Conservation (phyloP, 2,888 invertebrate species). For the Pimpla rufipes region DNA sequence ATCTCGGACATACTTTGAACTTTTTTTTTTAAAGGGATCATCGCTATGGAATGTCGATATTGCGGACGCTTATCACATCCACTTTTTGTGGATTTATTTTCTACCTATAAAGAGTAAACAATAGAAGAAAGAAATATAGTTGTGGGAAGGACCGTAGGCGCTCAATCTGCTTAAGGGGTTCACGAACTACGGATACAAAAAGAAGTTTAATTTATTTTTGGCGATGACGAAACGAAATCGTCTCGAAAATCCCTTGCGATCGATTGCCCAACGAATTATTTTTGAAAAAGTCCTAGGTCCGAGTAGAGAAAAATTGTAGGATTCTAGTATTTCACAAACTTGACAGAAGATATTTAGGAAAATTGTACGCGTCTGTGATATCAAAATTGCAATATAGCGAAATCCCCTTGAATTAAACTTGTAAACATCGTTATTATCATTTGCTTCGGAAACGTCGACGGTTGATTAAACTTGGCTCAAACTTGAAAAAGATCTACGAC, state of each 20-base stretch:
- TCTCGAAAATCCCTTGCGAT: not conserved
- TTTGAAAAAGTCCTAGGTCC: too few species aligned
- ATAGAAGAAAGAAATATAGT: not conserved
- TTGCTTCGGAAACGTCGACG: slow-evolving; percentile 37
- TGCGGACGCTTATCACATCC: too few species aligned
- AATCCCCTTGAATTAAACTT: not conserved
- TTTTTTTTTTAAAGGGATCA: not conserved
- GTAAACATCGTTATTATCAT: slow-evolving; percentile 6
- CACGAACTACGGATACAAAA: not conserved
- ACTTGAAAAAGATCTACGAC: slow-evolving; percentile 13
- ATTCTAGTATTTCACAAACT: too few species aligned
- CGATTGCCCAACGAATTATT: too few species aligned
- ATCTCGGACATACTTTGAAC: slow-evolving; percentile 2
- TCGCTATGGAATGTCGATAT: too few species aligned
- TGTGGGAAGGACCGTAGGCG: too few species aligned
- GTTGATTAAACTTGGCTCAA: slow-evolving; percentile 34
- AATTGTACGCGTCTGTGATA: not conserved
- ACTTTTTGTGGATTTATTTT: too few species aligned
- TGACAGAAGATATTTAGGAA: not conserved
- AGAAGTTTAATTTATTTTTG: not conserved
- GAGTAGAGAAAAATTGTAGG: too few species aligned
- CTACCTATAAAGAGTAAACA: not conserved
- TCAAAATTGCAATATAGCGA: not conserved
- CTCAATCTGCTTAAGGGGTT: too few species aligned
- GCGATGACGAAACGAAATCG: not conserved